Conservation (phyloP, 2,797 vertebrate species). For the Chromis chromis region DNA sequence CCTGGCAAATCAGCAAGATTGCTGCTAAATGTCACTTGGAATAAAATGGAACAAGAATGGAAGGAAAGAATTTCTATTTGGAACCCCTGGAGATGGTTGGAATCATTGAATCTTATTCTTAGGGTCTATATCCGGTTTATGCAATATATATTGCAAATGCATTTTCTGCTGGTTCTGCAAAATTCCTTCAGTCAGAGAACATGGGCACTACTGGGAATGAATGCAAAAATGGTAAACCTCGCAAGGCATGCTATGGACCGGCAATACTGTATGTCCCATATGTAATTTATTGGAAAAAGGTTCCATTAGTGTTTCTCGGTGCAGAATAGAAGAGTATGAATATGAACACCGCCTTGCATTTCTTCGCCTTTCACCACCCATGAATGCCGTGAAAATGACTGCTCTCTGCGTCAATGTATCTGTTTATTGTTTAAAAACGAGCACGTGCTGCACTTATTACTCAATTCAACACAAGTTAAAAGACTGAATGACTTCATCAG, state of each 20-base stretch:
- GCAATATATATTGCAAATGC: neutral
- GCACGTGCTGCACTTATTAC: neutral
- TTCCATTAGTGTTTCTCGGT: neutral
- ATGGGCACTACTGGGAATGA: neutral
- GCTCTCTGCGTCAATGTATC: neutral
- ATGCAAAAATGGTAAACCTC: neutral
- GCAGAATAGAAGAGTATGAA: neutral
- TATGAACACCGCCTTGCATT: neutral
- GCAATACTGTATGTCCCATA: neutral
- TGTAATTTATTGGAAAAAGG: neutral
- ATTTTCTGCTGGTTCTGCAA: neutral
- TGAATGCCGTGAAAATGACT: neutral
- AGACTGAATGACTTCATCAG: slow-evolving; percentile 18
- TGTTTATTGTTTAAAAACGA: slow-evolving; percentile 5
- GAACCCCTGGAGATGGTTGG: slow-evolving; percentile 17
- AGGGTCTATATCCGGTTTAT: neutral
- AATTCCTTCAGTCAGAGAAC: neutral
- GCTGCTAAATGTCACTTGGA: slow-evolving; percentile 77
- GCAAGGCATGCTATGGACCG: neutral
- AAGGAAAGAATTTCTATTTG: slow-evolving; percentile 54
- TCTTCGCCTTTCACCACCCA: neutral
- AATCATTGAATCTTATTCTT: slow-evolving; percentile 22
- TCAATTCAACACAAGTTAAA: slow-evolving; percentile 13
- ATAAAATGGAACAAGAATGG: slow-evolving; percentile 56
- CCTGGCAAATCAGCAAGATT: slow-evolving; percentile 66